Base-by-base conservation (phyloP, 1,140 invertebrate species). In the Heliconius melpomene region DNA sequence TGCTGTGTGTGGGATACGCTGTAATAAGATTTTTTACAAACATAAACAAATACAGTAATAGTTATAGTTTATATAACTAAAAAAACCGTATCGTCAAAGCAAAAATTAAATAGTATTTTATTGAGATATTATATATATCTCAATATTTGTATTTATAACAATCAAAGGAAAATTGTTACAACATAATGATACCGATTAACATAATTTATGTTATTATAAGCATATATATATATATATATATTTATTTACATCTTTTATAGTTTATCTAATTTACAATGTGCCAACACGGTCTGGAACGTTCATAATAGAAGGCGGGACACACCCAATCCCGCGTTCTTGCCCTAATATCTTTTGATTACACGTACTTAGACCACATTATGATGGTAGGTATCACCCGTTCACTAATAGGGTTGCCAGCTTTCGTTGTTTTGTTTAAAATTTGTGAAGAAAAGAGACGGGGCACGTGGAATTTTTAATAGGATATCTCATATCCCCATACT, bases 281-380 rank as follows among this genome's bases (percentile, higher is more conserved):
- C 81, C 84, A 84, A 86, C 79, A 16, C 5, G 75, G 85, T 83
- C 77, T 82, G 81, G 80, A 82, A 81, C 81, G 84, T 83, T 85
- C 78, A 84, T 83, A 85, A 84, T 85, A 84, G 81, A 79, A 83
- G 83, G 84, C 83, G 80, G 81, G 78, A 85, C 86, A 89, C 89
- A 87, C 89, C 89, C 86, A 85, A 76, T 76, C 75, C 84, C 79
- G 87, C 88, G 86, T 90, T 87, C 85, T 89, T 90, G 88, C 82
- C 83, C 85, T 79, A 89, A 84, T 91, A 87, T 88, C 85, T 79
- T 74, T 85, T 83, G 82, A 81, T 86, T 85, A 82, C 72, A 66
- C 23, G 11, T 29, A 84, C 81, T 80, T 76, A 80, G 77, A 79
- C 79, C 79, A 80, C 46, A 75, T 70, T 79, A 79, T 54, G 57